Percentiles rank a stretch among this genome's conserved stretches.
Conservation (phyloP, 2,888 invertebrate species). For the Phengaris arion region DNA sequence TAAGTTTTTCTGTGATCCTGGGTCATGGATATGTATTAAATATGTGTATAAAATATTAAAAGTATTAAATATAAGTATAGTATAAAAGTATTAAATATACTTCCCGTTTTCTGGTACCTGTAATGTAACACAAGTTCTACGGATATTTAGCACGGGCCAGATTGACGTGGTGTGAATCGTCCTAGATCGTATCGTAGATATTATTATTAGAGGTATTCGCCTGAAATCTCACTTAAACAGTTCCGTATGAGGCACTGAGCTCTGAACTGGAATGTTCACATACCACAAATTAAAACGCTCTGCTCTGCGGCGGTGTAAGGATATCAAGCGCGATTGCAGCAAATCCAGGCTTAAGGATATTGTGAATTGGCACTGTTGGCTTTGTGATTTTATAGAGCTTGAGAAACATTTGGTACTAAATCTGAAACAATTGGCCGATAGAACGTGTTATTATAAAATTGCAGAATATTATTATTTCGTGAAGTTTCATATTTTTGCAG, state of each 20-base stretch:
- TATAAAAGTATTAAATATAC: too few relatives aligned
- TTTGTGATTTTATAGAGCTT: conserved; percentile 25
- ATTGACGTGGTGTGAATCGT: too few relatives aligned
- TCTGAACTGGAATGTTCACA: conserved; percentile 4
- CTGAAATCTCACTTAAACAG: not conserved
- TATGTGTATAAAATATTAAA: too few relatives aligned
- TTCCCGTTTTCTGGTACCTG: too few relatives aligned
- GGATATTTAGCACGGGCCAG: too few relatives aligned
- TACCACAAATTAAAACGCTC: conserved; percentile 22
- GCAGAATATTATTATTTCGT: not conserved
- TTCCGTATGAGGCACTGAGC: not conserved
- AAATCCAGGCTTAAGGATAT: conserved; percentile 22
- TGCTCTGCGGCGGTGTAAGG: conserved; percentile 18
- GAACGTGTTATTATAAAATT: conserved; percentile 1
- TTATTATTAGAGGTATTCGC: not conserved
- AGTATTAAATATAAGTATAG: too few relatives aligned
- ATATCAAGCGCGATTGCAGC: conserved; percentile 17
- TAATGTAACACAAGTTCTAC: too few relatives aligned
- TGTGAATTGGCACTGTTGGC: conserved; percentile 24
- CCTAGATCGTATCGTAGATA: too few relatives aligned
- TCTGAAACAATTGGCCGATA: not conserved
- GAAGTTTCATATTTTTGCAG: not conserved
- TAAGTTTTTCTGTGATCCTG: too few relatives aligned
- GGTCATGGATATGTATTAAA: too few relatives aligned
- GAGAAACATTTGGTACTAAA: not conserved